Evolutionary conservation across 2,797 vertebrate species (phyloP).

Genomic region (Dallia pectoralis): DNA sequence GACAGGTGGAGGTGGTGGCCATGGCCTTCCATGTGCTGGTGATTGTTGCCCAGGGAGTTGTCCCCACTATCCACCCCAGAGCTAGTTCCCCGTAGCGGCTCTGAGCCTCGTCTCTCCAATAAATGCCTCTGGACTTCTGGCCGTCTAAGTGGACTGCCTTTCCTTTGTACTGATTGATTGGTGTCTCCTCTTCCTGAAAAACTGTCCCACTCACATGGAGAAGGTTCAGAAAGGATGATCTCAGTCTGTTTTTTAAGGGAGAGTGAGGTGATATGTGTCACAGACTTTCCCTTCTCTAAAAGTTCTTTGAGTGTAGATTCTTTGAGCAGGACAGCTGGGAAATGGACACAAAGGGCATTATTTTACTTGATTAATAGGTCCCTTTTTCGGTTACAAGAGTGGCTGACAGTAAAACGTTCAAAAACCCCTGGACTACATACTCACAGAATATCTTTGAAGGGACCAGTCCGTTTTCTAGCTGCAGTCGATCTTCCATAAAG

Average conservation of each 20-base stretch:
- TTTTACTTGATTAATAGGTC: neutral
- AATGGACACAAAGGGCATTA: slow-evolving; percentile 8
- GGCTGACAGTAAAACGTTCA: no score
- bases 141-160: slow-evolving; percentile 47
- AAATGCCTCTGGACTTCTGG: slow-evolving; percentile 30
- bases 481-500: slow-evolving; percentile 90
- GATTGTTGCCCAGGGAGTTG: slow-evolving; percentile 50
- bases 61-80: slow-evolving; percentile 34
- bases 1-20: slow-evolving; percentile 84
- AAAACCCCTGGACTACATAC: neutral
- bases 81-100: slow-evolving; percentile 34
- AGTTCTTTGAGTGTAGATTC: slow-evolving; percentile 73
- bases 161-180: slow-evolving; percentile 22
- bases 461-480: slow-evolving; percentile 85
- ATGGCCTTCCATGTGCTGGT: slow-evolving; percentile 70
- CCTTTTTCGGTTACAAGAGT: neutral
- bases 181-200: slow-evolving; percentile 2
- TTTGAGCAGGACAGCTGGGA: slow-evolving; percentile 81
- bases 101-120: slow-evolving; percentile 54
- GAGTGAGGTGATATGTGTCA: slow-evolving; percentile 6
- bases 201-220: neutral
- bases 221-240: slow-evolving; percentile 20
- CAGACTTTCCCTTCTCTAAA: slow-evolving; percentile 40
- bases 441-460: slow-evolving; percentile 77
- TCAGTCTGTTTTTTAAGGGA: slow-evolving; percentile 17